A percentile compares a stretch with the other conserved stretches of the same genome.
These are phyloP conservation scores for Pseudorhombus dupliciocellatus DNA, from an alignment of 2,113 vertebrate genomes.

Conservation along the genomic window DNA sequence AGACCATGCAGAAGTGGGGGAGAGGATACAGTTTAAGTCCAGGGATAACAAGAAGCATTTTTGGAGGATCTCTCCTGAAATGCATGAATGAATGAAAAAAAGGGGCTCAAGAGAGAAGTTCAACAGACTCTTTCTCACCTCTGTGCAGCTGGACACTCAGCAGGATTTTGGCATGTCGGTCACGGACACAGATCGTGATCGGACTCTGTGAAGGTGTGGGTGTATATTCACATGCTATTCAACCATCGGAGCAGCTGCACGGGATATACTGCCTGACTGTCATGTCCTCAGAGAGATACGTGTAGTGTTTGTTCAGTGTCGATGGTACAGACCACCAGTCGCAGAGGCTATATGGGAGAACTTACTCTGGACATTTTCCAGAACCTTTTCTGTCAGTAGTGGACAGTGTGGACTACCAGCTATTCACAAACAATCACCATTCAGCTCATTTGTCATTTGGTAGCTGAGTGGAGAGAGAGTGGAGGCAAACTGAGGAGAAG, in stretches of 20 bases:
- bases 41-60: background rate
- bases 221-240: background rate
- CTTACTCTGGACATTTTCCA: no score
- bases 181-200: background rate
- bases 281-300: constrained; percentile 14
- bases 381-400: no score
- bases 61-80: background rate
- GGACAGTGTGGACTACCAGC: background rate
- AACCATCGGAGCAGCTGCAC: constrained; percentile 17
- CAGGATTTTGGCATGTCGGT: background rate
- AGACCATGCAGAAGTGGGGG: background rate
- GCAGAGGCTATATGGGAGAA: no score
- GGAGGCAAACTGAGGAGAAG: constrained; percentile 7
- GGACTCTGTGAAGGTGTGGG: no score
- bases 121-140: background rate
- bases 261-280: constrained; percentile 28
- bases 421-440: background rate
- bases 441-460: constrained; percentile 1
- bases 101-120: background rate
- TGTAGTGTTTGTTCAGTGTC: constrained; percentile 8
- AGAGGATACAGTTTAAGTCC: background rate
- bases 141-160: background rate
- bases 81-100: background rate
- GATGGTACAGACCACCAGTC: constrained; percentile 1
- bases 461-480: constrained; percentile 10